Conservation (phyloP, 2,113 vertebrate species). For the Butorides virescens region DNA sequence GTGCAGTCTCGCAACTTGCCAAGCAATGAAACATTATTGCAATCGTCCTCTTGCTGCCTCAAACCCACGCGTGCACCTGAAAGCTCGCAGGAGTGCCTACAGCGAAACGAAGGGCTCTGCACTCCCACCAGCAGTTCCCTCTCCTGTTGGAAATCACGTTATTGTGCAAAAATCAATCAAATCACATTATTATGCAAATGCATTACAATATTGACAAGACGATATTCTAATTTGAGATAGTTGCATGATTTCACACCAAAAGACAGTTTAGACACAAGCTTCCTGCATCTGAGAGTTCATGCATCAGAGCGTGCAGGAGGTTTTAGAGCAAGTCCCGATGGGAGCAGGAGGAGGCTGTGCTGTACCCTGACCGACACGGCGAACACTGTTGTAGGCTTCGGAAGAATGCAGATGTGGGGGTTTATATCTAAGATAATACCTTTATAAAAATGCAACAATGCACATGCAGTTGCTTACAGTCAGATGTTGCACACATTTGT, state of each 20-base stretch:
- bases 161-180: too few species aligned
- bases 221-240: not conserved
- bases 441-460: not conserved
- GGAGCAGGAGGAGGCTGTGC: not conserved
- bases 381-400: not conserved
- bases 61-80: not conserved
- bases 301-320: too few species aligned
- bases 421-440: not conserved
- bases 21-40: not conserved
- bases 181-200: not conserved
- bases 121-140: not conserved
- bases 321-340: not conserved
- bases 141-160: not conserved
- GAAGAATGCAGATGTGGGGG: not conserved
- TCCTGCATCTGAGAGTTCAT: not conserved
- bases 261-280: not conserved
- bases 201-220: too few species aligned
- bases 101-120: fast-evolving
- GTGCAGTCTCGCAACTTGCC: not conserved
- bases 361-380: not conserved
- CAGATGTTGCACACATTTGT: not conserved
- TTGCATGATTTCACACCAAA: not conserved
- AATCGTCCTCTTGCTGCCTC: not conserved
- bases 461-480: not conserved
- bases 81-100: not conserved